Evolutionary conservation across 2,113 vertebrate species (phyloP).

Genomic region (Pollachius pollachius): DNA sequence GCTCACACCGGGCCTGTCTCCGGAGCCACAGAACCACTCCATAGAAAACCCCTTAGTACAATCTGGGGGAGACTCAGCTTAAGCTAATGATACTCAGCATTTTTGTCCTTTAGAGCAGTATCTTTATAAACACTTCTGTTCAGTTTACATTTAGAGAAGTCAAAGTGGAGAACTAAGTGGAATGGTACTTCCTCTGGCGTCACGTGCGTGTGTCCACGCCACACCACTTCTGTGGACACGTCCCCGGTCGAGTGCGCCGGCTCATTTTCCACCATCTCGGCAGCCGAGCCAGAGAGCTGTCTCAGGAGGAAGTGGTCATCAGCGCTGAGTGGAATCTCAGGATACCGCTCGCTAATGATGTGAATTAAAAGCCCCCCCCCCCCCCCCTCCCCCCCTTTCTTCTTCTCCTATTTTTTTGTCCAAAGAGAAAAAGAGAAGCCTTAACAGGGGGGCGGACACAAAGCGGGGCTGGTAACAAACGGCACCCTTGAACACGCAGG

Average conservation of each 20-base stretch:
- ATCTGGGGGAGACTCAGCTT: too few relatives aligned
- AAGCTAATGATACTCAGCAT: too few relatives aligned
- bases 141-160: too few relatives aligned
- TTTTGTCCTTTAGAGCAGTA: too few relatives aligned
- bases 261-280: conserved; percentile 6
- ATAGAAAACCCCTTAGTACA: too few relatives aligned
- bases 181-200: too few relatives aligned
- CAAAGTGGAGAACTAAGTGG: too few relatives aligned
- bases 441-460: conserved; percentile 34
- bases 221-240: too few relatives aligned
- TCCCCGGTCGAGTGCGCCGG: not conserved
- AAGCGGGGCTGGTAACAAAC: conserved; percentile 56
- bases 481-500: conserved; percentile 50
- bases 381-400: not conserved
- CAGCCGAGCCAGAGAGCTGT: not conserved
- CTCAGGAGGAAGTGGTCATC: not conserved
- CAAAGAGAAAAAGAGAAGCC: conserved; percentile 30
- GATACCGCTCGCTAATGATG: not conserved
- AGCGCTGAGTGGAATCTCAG: not conserved
- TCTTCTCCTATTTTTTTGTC: not conserved
- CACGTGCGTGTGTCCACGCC: too few relatives aligned
- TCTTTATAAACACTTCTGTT: too few relatives aligned
- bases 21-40: too few relatives aligned
- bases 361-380: not conserved
- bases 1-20: not conserved